phyloP scores from a whole-genome alignment of 2,888 invertebrate species.

The Poecilus cupreus region DNA sequence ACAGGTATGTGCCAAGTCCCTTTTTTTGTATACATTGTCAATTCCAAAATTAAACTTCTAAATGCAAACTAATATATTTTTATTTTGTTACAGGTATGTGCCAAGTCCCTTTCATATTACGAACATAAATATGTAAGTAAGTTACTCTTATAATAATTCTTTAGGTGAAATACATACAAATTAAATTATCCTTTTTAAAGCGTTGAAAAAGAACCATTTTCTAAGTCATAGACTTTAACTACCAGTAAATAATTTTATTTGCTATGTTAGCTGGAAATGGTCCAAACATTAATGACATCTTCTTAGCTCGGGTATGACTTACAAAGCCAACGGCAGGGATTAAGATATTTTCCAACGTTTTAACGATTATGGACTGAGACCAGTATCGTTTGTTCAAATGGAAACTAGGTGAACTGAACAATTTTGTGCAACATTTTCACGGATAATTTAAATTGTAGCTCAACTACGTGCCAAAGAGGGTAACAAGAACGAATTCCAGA shows the following conservation, averaged over 20 bases:
- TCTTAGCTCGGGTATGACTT: slow-evolving; percentile 23
- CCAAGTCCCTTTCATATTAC: neutral
- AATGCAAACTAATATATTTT: neutral
- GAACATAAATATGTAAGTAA: neutral
- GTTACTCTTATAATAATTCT: neutral
- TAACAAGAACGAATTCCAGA: no score
- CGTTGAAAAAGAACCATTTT: slow-evolving; percentile 3
- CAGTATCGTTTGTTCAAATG: neutral
- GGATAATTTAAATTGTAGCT: neutral
- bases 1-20: no score
- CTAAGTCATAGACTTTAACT: slow-evolving; percentile 33
- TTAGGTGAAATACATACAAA: neutral
- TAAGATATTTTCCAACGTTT: slow-evolving; percentile 30
- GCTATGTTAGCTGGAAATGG: slow-evolving; percentile 25
- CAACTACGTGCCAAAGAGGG: no score
- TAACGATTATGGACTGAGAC: slow-evolving; percentile 12
- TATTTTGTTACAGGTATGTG: slow-evolving; percentile 36
- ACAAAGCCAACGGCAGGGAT: slow-evolving; percentile 15
- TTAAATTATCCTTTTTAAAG: slow-evolving; percentile 1
- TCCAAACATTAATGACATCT: slow-evolving; percentile 41
- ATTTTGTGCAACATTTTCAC: neutral
- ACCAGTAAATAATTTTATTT: slow-evolving; percentile 53
- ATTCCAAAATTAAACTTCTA: no score
- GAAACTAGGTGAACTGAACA: slow-evolving; percentile 29
- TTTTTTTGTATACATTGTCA: no score